Evolutionary conservation across 2,888 invertebrate genomes (phyloP).

Genomic region (Cheilosia soror): DNA sequence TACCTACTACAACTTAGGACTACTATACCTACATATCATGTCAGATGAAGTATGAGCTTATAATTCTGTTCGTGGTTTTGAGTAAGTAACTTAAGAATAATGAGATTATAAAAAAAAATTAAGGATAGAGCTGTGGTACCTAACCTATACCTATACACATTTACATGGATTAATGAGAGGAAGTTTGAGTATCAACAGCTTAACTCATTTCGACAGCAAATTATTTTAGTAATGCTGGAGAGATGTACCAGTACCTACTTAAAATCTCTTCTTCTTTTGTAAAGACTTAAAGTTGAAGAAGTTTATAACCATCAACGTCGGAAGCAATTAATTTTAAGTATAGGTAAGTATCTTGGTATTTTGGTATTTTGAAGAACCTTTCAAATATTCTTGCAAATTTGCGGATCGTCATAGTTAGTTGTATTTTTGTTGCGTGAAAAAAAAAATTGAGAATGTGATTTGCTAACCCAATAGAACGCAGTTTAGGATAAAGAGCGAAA

Average conservation of each 20-base stretch:
- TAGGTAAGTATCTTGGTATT: too few species aligned
- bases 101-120: conserved; percentile 40
- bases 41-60: conserved; percentile 22
- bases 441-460: too few species aligned
- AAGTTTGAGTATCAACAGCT: conserved; percentile 24
- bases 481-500: too few species aligned
- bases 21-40: conserved; percentile 15
- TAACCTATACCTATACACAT: conserved; percentile 12
- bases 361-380: too few species aligned
- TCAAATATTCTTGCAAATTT: too few species aligned
- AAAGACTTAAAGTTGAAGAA: too few species aligned
- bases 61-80: conserved; percentile 44
- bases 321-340: too few species aligned
- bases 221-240: conserved; percentile 14
- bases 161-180: conserved; percentile 49
- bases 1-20: neutral
- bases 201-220: conserved; percentile 23
- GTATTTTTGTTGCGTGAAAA: too few species aligned
- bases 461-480: too few species aligned
- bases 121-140: neutral
- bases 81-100: conserved; percentile 50
- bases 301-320: too few species aligned
- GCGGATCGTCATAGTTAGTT: too few species aligned
- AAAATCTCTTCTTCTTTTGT: neutral
- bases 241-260: neutral